phyloP scores from a whole-genome alignment of 2,113 vertebrate species.

The Datnioides undecimradiatus region DNA sequence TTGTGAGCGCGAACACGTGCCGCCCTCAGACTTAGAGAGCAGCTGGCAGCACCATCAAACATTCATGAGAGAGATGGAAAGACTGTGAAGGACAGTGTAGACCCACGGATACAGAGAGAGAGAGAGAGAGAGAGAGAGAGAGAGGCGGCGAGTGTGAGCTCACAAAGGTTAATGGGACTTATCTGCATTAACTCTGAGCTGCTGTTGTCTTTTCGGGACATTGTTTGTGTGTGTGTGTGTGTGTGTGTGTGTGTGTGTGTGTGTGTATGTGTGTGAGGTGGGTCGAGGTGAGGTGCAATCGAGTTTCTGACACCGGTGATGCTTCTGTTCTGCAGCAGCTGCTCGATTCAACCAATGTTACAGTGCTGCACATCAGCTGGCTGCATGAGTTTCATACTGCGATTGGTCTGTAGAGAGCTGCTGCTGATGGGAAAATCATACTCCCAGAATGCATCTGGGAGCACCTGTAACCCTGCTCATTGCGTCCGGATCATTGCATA shows the following conservation, averaged over 20 bases:
- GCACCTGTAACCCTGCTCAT: constrained; percentile 1
- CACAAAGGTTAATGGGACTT: constrained; percentile 58
- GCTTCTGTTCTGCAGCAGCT: constrained; percentile 39
- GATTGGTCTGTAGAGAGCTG: neutral
- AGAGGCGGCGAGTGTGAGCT: neutral
- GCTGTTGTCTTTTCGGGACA: constrained; percentile 24
- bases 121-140: constrained; percentile 32
- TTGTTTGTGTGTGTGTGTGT: constrained; percentile 38
- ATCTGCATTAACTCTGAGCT: constrained; percentile 53
- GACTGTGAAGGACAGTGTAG: constrained; percentile 66
- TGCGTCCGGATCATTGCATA: neutral
- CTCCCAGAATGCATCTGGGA: neutral
- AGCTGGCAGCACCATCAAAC: constrained; percentile 77
- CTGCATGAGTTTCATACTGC: neutral
- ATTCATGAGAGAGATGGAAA: constrained; percentile 76
- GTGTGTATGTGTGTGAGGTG: constrained; percentile 26
- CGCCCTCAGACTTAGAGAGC: constrained; percentile 66
- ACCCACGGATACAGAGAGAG: constrained; percentile 46
- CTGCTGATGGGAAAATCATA: neutral
- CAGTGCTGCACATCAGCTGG: neutral
- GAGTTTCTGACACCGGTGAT: constrained; percentile 39
- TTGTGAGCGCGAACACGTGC: constrained; percentile 60
- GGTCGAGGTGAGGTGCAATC: constrained; percentile 41
- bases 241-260: constrained; percentile 37
- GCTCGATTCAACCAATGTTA: neutral